Percentiles rank a stretch among this genome's conserved stretches.
Conservation (phyloP, 1,140 invertebrate species). For the Calycopis cecrops region DNA sequence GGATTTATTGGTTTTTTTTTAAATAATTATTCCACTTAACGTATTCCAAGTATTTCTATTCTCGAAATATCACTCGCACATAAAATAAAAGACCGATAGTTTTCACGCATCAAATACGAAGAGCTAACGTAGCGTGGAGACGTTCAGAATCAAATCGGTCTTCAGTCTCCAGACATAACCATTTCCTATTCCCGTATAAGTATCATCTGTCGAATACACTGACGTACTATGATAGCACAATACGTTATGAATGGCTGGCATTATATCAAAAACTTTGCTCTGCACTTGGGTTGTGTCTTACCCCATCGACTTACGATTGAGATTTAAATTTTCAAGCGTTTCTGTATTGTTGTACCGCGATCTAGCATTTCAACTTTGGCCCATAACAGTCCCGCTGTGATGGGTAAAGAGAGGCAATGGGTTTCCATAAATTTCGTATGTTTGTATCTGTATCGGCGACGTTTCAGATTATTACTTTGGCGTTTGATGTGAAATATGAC, state of each 20-base stretch:
- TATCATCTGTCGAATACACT: constrained; percentile 51
- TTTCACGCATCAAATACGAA: constrained; percentile 37
- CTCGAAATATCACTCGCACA: not conserved
- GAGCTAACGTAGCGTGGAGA: constrained; percentile 38
- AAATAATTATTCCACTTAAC: too few relatives aligned
- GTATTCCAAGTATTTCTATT: too few relatives aligned
- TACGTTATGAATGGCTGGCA: constrained; percentile 67
- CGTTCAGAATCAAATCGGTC: constrained; percentile 16
- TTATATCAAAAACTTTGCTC: constrained; percentile 33
- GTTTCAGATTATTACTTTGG: constrained; percentile 30
- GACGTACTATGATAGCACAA: constrained; percentile 70
- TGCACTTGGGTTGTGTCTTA: constrained; percentile 24
- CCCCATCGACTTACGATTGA: constrained; percentile 16
- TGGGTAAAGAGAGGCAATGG: constrained; percentile 56
- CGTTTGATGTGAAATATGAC: constrained; percentile 28
- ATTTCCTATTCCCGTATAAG: constrained; percentile 63
- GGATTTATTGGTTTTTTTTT: too few relatives aligned
- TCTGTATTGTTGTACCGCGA: constrained; percentile 32
- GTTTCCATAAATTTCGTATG: constrained; percentile 50
- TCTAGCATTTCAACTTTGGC: constrained; percentile 49
- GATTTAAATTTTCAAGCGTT: constrained; percentile 10
- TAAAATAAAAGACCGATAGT: constrained; percentile 27
- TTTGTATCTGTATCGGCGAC: constrained; percentile 40
- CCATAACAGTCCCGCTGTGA: constrained; percentile 62
- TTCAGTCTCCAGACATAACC: constrained; percentile 48